A percentile compares a stretch with the other conserved stretches of the same genome.
These are phyloP conservation scores for Panurus biarmicus DNA, from an alignment of 2,113 vertebrate species.

Conservation along the genomic window DNA sequence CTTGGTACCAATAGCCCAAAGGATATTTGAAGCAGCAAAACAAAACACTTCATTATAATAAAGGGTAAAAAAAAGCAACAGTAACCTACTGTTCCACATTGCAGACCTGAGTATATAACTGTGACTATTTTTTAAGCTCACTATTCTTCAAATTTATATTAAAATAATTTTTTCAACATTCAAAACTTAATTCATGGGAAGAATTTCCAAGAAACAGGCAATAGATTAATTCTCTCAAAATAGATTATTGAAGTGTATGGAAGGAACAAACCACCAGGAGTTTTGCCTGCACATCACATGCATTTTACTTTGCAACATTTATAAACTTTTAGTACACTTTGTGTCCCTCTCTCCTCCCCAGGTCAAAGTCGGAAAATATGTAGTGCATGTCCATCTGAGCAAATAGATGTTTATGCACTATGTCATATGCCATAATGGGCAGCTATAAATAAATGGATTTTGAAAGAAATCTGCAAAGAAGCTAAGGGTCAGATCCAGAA, in stretches of 20 bases:
- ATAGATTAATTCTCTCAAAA: background rate
- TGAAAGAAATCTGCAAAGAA: background rate
- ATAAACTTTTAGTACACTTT: background rate
- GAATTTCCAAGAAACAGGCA: background rate
- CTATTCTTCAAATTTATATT: background rate
- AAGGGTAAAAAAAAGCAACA: background rate
- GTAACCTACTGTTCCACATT: background rate
- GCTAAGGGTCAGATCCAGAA: background rate
- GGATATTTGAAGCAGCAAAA: background rate
- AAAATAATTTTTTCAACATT: background rate
- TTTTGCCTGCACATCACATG: background rate
- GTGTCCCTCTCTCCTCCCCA: background rate
- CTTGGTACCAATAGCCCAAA: background rate
- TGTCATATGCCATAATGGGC: background rate
- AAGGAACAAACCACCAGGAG: background rate
- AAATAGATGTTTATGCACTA: background rate
- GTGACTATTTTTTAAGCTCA: background rate
- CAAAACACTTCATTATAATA: background rate
- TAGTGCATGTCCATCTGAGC: background rate
- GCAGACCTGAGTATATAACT: background rate
- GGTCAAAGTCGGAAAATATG: background rate
- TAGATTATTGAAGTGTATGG: background rate
- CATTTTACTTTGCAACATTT: background rate
- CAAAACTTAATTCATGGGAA: background rate
- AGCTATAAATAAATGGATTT: background rate